Percentiles rank a stretch among this genome's conserved stretches.
These are phyloP conservation scores for Chymomyza procnemis DNA, from an alignment of 2,888 invertebrate genomes.

Conservation along the genomic window DNA sequence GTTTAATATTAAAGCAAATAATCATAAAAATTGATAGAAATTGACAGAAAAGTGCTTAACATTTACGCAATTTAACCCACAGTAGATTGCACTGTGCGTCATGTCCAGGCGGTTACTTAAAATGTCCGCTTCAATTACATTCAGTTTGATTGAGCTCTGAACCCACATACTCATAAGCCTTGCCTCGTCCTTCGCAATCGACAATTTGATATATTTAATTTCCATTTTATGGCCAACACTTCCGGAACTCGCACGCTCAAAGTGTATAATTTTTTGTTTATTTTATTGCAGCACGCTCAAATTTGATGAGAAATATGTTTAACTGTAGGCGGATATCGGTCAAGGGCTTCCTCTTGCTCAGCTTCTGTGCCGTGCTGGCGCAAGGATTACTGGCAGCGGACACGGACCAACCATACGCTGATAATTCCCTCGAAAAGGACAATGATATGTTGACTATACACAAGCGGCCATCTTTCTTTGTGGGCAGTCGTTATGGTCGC, in stretches of 20 bases:
- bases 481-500: constrained; percentile 79
- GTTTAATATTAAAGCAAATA: too few species aligned
- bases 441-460: constrained; percentile 54
- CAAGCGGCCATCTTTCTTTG: constrained; percentile 78
- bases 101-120: not conserved
- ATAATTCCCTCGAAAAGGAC: constrained; percentile 55
- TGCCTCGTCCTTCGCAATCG: not conserved
- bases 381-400: constrained; percentile 50
- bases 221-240: not conserved
- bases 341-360: constrained; percentile 57
- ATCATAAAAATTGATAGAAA: too few species aligned
- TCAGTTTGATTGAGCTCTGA: not conserved
- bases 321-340: not conserved
- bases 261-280: not conserved
- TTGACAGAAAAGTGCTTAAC: not conserved
- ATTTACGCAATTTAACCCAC: not conserved
- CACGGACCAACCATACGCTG: constrained; percentile 49
- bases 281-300: constrained; percentile 21
- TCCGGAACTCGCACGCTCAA: not conserved
- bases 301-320: not conserved
- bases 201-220: not conserved
- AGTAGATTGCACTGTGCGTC: not conserved
- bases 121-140: not conserved
- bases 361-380: constrained; percentile 51
- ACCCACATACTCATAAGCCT: not conserved